phyloP scores from a whole-genome alignment of 2,113 vertebrate genomes.

The Felis catus region F.catus_Fca126_mat1.0 CM031419.1:47529501-47530000 shows the following conservation, averaged over 20 bases:
- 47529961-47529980: neutral
- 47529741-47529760: slow-evolving; percentile 1
- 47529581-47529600: neutral
- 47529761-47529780: neutral
- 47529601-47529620: neutral
- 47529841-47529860: neutral
- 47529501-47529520: neutral
- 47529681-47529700: neutral
- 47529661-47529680: neutral
- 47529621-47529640: neutral
- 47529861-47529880: neutral
- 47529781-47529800: neutral
- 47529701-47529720: slow-evolving; percentile 20
- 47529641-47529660: neutral
- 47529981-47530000: neutral
- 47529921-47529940: neutral
- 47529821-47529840: neutral
- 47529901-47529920: slow-evolving; percentile 22
- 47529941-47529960: neutral
- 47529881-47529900: neutral
- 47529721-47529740: neutral
- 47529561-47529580: neutral
- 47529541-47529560: neutral
- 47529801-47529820: neutral
- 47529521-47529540: neutral